Conservation (phyloP, 2,888 invertebrate genomes). For the Hirtodrosophila histrioides region DNA sequence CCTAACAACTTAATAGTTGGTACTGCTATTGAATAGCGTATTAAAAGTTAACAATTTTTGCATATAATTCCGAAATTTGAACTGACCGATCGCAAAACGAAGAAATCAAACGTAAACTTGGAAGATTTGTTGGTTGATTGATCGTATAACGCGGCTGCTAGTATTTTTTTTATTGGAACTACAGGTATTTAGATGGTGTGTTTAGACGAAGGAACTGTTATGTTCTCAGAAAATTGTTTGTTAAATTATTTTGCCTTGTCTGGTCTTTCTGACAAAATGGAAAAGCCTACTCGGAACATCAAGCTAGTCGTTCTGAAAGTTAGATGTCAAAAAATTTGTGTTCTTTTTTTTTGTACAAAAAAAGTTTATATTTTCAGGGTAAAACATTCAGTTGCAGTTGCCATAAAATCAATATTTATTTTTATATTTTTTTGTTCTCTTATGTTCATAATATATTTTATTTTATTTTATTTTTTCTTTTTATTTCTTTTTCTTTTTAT, state of each 20-base stretch:
- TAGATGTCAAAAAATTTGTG: slow-evolving; percentile 18
- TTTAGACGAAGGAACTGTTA: slow-evolving; percentile 52
- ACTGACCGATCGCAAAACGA: slow-evolving; percentile 27
- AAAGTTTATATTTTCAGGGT: slow-evolving; percentile 44
- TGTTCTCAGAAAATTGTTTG: slow-evolving; percentile 51
- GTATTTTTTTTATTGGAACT: slow-evolving; percentile 44
- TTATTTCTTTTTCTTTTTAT: slow-evolving; percentile 39
- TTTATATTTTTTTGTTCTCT: slow-evolving; percentile 50
- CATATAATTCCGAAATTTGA: slow-evolving; percentile 35
- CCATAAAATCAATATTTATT: slow-evolving; percentile 71
- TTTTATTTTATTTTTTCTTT: slow-evolving; percentile 56
- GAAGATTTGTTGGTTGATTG: slow-evolving; percentile 27
- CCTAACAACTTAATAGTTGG: too few relatives aligned
- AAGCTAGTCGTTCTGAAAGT: too few relatives aligned
- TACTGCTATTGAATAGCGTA: neutral
- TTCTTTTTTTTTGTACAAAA: slow-evolving; percentile 46
- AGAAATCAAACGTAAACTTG: slow-evolving; percentile 28
- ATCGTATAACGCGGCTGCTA: slow-evolving; percentile 23
- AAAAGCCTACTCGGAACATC: slow-evolving; percentile 39
- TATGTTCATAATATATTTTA: slow-evolving; percentile 49
- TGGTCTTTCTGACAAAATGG: slow-evolving; percentile 24
- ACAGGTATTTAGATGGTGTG: slow-evolving; percentile 60
- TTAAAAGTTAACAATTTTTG: slow-evolving; percentile 15
- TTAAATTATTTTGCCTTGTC: slow-evolving; percentile 26
- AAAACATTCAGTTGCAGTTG: slow-evolving; percentile 60